A percentile compares a stretch with the other conserved stretches of the same genome.
phyloP scores from a whole-genome alignment of 2,888 invertebrate species.

The Chrysodeixis includens region DNA sequence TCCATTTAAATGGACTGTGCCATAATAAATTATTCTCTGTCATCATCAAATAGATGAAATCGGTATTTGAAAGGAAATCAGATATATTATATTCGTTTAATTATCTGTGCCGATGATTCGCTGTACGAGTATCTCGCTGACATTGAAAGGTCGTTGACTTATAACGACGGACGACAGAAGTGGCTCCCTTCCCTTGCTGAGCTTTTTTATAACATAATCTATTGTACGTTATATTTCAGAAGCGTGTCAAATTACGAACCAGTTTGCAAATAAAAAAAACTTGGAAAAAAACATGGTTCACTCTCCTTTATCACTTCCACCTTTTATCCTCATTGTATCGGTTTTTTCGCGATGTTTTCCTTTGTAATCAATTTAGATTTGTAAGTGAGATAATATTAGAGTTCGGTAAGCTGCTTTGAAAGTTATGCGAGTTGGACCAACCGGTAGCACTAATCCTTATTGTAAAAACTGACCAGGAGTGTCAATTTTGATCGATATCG shows the following conservation, averaged over 20 bases:
- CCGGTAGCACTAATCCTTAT: neutral
- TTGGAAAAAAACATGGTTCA: neutral
- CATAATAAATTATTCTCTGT: constrained; percentile 66
- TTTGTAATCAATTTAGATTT: constrained; percentile 1
- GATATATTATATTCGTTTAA: constrained; percentile 72
- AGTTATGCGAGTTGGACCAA: neutral
- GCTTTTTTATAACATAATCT: constrained; percentile 60
- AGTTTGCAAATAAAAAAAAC: constrained; percentile 17
- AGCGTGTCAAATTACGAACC: constrained; percentile 33
- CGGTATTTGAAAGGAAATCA: constrained; percentile 66
- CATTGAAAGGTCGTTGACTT: constrained; percentile 87
- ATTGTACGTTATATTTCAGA: constrained; percentile 45
- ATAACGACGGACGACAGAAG: constrained; percentile 72
- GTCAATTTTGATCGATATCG: constrained; percentile 44
- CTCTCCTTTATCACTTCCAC: neutral
- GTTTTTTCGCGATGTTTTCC: constrained; percentile 10
- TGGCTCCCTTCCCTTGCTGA: constrained; percentile 73
- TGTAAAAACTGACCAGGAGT: neutral
- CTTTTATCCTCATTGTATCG: constrained; percentile 20
- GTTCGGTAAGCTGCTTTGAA: neutral
- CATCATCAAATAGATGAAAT: constrained; percentile 65
- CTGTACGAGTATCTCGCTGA: constrained; percentile 75
- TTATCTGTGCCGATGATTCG: constrained; percentile 74
- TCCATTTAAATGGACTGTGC: constrained; percentile 59
- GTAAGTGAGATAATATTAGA: constrained; percentile 9